A percentile compares a stretch with the other conserved stretches of the same genome.
phyloP scores from a whole-genome alignment of 2,113 vertebrate genomes.

The Heteronetta atricapilla region DNA sequence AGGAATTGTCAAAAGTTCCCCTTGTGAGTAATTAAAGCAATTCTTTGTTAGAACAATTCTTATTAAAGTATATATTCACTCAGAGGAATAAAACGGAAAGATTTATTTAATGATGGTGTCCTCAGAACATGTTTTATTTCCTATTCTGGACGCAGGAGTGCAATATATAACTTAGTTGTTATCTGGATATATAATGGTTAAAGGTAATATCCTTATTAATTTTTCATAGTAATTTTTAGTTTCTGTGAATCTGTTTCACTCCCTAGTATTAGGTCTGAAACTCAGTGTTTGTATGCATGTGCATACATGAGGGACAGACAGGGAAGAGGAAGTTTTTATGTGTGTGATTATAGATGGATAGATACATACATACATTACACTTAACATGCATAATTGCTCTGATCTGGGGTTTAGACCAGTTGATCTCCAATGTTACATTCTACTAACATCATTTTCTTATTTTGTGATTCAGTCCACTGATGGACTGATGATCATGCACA shows the following conservation, averaged over 20 bases:
- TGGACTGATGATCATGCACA: too few relatives aligned
- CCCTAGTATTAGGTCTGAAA: not conserved
- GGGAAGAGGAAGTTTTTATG: not conserved
- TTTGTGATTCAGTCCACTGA: not conserved
- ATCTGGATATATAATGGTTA: not conserved
- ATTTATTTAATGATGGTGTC: not conserved
- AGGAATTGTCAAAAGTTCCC: not conserved
- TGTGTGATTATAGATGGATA: too few relatives aligned
- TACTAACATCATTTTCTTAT: not conserved
- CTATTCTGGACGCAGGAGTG: not conserved
- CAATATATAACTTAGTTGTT: not conserved
- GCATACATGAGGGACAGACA: not conserved
- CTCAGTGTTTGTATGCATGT: too few relatives aligned
- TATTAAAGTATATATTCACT: not conserved
- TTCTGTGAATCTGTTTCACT: not conserved
- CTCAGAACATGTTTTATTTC: fast-evolving
- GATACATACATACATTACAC: not conserved
- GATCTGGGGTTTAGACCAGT: not conserved
- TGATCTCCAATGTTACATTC: not conserved
- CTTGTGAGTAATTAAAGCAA: not conserved
- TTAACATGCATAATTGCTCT: not conserved
- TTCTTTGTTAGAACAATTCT: not conserved
- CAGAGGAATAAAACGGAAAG: not conserved
- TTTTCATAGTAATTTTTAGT: not conserved
- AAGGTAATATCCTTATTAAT: not conserved